A percentile compares a stretch with the other conserved stretches of the same genome.
Evolutionary conservation across 2,797 vertebrate species (phyloP).

Genomic region (Glossophaga mutica): DNA sequence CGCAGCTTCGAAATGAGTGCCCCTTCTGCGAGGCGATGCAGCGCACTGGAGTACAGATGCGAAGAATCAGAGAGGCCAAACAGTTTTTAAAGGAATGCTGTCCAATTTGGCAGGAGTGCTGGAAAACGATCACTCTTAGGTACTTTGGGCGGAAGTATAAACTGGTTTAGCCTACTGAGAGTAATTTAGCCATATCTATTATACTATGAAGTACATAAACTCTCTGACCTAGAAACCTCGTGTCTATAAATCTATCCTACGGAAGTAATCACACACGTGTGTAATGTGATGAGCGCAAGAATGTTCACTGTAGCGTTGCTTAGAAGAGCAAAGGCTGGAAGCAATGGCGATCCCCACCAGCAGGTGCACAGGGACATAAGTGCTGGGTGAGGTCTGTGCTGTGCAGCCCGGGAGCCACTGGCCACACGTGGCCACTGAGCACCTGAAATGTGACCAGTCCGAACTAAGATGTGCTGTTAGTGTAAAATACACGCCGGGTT

Average conservation of each 20-base stretch:
- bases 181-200: slow-evolving; percentile 28
- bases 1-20: background rate
- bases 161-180: slow-evolving; percentile 1
- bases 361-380: background rate
- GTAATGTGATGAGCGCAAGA: background rate
- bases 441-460: background rate
- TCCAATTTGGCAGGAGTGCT: background rate
- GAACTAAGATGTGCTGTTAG: background rate
- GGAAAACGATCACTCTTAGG: background rate
- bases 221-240: slow-evolving; percentile 27
- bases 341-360: background rate
- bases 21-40: background rate
- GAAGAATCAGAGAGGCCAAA: background rate
- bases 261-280: background rate
- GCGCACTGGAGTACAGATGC: background rate
- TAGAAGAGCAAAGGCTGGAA: background rate
- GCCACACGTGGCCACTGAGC: background rate
- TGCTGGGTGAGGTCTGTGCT: background rate
- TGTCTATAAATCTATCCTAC: slow-evolving; percentile 29
- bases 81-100: background rate
- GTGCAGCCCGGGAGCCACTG: accelerated
- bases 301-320: background rate
- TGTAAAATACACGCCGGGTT: background rate
- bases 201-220: slow-evolving; percentile 5
- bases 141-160: background rate